Evolutionary conservation across 2,888 invertebrate species (phyloP), one percentile per base, ranked within the genome.

Genomic region (Atrina japonica): DNA sequence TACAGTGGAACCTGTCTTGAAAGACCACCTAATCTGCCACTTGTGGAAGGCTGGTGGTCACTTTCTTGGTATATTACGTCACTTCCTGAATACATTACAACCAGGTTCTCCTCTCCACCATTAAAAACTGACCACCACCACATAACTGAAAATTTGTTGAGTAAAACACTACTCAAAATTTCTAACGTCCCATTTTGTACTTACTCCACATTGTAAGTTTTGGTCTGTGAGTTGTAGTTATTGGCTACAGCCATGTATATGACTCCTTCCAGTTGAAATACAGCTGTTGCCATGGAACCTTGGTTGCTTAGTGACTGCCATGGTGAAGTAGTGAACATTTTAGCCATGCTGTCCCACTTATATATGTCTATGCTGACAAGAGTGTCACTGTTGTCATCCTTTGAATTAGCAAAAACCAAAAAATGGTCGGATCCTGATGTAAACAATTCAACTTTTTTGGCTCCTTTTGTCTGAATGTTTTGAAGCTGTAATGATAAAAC

Each of bases 181-280:
- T n/a, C n/a, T n/a, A n/a, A n/a, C n/a, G n/a, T n/a, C n/a, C n/a
- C 35, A 35, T 35, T 5, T 5, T 14, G 16, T 29, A 78, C 81
- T 72, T 75, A 85, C 85, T 84, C 81, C 29, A 86, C 65, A 64
- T 83, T 73, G 56, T 79, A 82, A 2, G 71, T 77, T 64, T 77
- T 76, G 29, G 49, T 61, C 23, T 60, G 66, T 35, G 70, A 78
- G 78, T 88, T 86, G 60, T 83, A 86, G 41, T 82, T 78, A 66
- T 88, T 89, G 21, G 87, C 86, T 0, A 88, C 79, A 27, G 83
- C 86, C 64, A 88, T 70, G 65, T 80, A 88, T 5, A 81, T 68
- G 7, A 77, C 80, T 5, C 79, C 78, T 47, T 82, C 81, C 6
- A 86, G 82, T 21, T 60, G 66, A 61, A 88, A 82, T 9, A 82